Evolutionary conservation across 1,140 invertebrate genomes (phyloP), one percentile per base, ranked within the genome.

Genomic region (Odontomachus brunneus): DNA sequence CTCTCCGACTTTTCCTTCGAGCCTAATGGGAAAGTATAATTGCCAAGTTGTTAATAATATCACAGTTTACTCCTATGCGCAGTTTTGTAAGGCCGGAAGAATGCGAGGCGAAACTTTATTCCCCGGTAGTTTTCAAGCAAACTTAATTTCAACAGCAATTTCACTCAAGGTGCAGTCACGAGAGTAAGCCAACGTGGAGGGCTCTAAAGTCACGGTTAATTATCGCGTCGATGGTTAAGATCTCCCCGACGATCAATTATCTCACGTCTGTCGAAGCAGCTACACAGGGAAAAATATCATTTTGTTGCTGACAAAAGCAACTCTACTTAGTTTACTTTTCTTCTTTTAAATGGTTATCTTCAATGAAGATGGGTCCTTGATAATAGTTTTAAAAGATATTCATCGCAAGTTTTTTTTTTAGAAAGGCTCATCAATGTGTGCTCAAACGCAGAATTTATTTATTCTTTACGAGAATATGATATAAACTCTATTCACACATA

Each of bases 21-120:
- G 55, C 17, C 26, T 4, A 51, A 24, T 19, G 33, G 38, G 17
- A 22, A 24, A 55, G 22, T n/a, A 12, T 57, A 57, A 71, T 80
- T 71, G 12, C 29, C 4, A 55, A 57, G 33, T 71, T 57, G 22
- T 55, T 55, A n/a, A n/a, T 33, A 71, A 19, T 44, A 17, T 49
- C 74, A 38, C 65, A 59, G 57, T 57, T 80, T 55, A 22, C 29
- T 63, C 5, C 29, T 22, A 22, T 33, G 3, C 15, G 29, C 19
- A 2, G 51, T 19, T 1, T 44, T 44, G 3, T 11, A 44, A 38
- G 33, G 22, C 0, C 22, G 17, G 57, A 80, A 71, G 65, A 59
- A 69, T 48, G 51, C 38, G 51, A 29, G 14, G 29, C 49, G 17
- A 55, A 55, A 22, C 53, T 55, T 55, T 19, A n/a, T 44, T 44